These are phyloP conservation scores for Cydia pomonella DNA, from an alignment of 1,140 invertebrate genomes.

Conservation along the genomic window DNA sequence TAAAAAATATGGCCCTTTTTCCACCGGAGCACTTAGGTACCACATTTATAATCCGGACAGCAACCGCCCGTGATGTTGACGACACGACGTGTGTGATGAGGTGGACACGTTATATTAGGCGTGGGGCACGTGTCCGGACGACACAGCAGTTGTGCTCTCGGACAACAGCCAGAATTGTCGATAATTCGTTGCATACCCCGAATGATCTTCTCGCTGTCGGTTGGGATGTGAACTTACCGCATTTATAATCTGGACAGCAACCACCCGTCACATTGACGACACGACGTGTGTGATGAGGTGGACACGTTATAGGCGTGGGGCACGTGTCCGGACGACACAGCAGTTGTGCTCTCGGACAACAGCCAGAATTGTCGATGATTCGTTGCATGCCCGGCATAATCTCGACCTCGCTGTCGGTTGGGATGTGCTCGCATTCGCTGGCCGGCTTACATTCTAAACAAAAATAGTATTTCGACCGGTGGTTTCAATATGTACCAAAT, in stretches of 20 bases:
- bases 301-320: conserved; percentile 81
- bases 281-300: conserved; percentile 80
- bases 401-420: conserved; percentile 65
- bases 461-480: neutral
- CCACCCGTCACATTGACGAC: conserved; percentile 67
- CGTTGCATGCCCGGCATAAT: conserved; percentile 83
- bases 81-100: conserved; percentile 80
- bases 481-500: too few species aligned
- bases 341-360: conserved; percentile 83
- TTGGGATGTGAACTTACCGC: conserved; percentile 80
- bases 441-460: conserved; percentile 84
- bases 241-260: conserved; percentile 86
- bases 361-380: conserved; percentile 83
- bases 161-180: conserved; percentile 86
- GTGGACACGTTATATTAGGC: conserved; percentile 70
- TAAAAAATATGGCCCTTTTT: too few species aligned
- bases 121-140: conserved; percentile 82
- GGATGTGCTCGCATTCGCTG: conserved; percentile 83
- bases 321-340: conserved; percentile 84
- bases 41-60: conserved; percentile 85
- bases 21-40: conserved; percentile 72
- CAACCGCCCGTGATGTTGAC: conserved; percentile 80
- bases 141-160: conserved; percentile 82
- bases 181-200: conserved; percentile 83
- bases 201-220: conserved; percentile 69